Evolutionary conservation across 2,888 invertebrate species (phyloP).

Genomic region (Xylota sylvarum): DNA sequence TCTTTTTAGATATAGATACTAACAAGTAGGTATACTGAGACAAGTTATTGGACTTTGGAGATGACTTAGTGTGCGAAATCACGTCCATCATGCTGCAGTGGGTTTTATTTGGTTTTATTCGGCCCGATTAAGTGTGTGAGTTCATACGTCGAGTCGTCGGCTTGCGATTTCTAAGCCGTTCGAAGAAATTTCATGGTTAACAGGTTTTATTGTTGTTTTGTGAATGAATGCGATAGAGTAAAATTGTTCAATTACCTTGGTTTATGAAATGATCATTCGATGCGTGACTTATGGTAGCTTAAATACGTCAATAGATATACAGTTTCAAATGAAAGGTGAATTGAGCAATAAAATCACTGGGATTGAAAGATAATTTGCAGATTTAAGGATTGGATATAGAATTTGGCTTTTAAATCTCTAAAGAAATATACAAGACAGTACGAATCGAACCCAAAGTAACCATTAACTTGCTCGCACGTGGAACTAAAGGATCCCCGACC

Average conservation of each 20-base stretch:
- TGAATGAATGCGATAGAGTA: conserved; percentile 55
- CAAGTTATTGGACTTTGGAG: not conserved
- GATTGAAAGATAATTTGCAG: not conserved
- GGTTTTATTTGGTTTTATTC: too few relatives aligned
- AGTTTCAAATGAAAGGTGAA: conserved; percentile 9
- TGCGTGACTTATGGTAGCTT: conserved; percentile 36
- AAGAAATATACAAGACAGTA: too few relatives aligned
- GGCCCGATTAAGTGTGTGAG: conserved; percentile 29
- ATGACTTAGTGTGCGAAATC: conserved; percentile 22
- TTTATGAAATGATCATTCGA: conserved; percentile 13
- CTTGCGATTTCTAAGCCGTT: conserved; percentile 48
- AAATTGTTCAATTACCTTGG: conserved; percentile 42
- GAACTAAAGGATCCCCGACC: too few relatives aligned
- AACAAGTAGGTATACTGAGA: not conserved
- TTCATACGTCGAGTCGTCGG: conserved; percentile 3
- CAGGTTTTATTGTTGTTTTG: conserved; percentile 65
- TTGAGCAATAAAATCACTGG: not conserved
- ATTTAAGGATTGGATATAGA: not conserved
- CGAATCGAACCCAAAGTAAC: too few relatives aligned
- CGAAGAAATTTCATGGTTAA: conserved; percentile 68
- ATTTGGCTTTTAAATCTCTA: too few relatives aligned
- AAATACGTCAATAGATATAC: conserved; percentile 23
- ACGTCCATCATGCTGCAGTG: conserved; percentile 9
- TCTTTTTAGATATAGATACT: not conserved
- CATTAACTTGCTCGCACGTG: too few relatives aligned